A percentile compares a stretch with the other conserved stretches of the same genome.
Conservation (phyloP, 2,797 vertebrate genomes). For the Arrhamphus sclerolepis region DNA sequence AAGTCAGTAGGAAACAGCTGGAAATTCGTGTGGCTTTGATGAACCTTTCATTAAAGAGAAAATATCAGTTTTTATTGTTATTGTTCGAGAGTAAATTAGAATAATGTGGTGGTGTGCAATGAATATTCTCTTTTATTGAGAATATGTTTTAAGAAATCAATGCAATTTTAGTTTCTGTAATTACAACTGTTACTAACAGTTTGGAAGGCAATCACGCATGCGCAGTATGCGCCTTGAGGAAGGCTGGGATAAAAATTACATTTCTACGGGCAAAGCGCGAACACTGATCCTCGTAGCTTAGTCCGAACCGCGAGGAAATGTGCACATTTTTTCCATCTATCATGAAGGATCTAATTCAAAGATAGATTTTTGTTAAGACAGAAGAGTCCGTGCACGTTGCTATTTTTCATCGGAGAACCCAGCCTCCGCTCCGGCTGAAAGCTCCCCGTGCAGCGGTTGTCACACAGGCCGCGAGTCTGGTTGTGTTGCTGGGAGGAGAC, state of each 20-base stretch:
- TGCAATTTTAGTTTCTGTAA: not conserved
- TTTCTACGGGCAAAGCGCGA: constrained; percentile 66
- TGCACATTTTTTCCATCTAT: not conserved
- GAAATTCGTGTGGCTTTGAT: too few relatives aligned
- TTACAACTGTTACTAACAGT: constrained; percentile 8
- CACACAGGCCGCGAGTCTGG: constrained; percentile 67
- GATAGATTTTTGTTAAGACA: constrained; percentile 24
- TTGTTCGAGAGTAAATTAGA: too few relatives aligned
- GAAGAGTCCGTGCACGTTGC: not conserved
- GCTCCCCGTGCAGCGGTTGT: constrained; percentile 56
- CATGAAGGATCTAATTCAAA: constrained; percentile 32
- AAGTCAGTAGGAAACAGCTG: too few relatives aligned
- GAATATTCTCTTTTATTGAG: not conserved
- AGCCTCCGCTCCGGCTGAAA: constrained; percentile 7
- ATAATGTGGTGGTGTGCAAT: too few relatives aligned
- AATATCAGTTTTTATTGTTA: not conserved
- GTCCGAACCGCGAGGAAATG: not conserved
- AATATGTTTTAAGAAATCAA: not conserved
- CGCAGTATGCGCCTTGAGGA: constrained; percentile 36
- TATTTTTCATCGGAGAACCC: constrained; percentile 4
- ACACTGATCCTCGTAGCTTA: constrained; percentile 23
- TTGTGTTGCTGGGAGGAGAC: constrained; percentile 80
- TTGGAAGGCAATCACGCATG: constrained; percentile 66
- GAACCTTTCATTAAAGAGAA: too few relatives aligned
- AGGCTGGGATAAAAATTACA: constrained; percentile 45